These are phyloP conservation scores for Apis cerana DNA, from an alignment of 1,140 invertebrate species.

Conservation along the genomic window DNA sequence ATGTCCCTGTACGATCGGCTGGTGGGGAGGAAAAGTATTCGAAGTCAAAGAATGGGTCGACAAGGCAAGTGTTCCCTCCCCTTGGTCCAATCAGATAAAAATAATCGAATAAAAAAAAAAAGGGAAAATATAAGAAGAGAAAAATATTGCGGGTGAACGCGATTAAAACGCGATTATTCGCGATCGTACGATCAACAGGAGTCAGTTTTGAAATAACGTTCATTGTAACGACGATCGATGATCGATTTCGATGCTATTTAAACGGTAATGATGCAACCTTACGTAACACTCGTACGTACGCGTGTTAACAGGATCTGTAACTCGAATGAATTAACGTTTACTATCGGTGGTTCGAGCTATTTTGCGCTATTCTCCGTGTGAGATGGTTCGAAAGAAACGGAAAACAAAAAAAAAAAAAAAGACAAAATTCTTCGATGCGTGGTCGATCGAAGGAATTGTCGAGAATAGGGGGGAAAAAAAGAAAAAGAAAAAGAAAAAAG, in stretches of 20 bases:
- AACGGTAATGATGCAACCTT: constrained; percentile 33
- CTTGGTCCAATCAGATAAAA: background rate
- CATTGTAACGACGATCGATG: background rate
- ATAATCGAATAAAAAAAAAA: too few species aligned
- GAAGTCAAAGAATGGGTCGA: constrained; percentile 85
- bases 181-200: background rate
- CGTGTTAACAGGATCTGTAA: background rate
- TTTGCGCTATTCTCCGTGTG: background rate
- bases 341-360: background rate
- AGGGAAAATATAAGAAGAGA: too few species aligned
- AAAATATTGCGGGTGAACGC: background rate
- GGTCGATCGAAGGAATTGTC: background rate
- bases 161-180: background rate
- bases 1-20: constrained; percentile 91
- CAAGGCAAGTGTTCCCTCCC: constrained; percentile 80
- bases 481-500: background rate
- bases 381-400: background rate
- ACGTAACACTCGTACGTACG: background rate
- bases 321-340: background rate
- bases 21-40: constrained; percentile 88
- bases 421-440: background rate
- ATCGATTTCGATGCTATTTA: constrained; percentile 18
- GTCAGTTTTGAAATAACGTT: background rate
- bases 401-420: background rate
- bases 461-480: too few species aligned